Base-by-base conservation (phyloP, 2,797 vertebrate genomes). In the Platyrinchus mystaceus region DNA sequence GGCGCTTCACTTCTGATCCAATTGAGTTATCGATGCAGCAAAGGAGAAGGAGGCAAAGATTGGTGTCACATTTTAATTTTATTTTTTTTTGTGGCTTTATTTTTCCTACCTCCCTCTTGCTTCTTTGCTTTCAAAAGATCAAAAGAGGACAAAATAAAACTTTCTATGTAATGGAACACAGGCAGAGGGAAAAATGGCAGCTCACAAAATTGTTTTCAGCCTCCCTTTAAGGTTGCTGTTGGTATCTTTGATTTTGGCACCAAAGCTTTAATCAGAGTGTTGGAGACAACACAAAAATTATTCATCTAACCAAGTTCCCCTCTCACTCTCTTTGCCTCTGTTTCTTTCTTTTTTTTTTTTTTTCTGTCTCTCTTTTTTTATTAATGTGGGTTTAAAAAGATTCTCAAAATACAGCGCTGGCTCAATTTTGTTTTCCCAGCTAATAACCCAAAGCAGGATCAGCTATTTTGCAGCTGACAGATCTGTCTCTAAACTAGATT, bases 201-300 rank as follows among this genome's bases (percentile, higher is more conserved):
- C 6, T 10, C 92, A 87, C 58, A n/a, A 96, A 96, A 97, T 97
- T 97, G 88, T 97, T 97, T 95, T 95, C 97, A 97, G 96, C 90
- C 97, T 85, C 93, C 94, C 91, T 96, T 96, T 93, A 92, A 93
- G 93, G 96, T 93, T 96, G 89, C 80, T 97, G 93, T 96, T 91
- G 77, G 90, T 97, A 95, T 89, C 97, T 97, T 98, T 98, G 97
- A 97, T 97, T 98, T 90, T 96, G 92, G 79, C 84, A 93, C 94
- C 75, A 59, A 88, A 94, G 91, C 94, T 98, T 97, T 97, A 97
- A 98, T 98, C 96, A 97, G 94, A 82, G 92, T 96, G 93, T 94
- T 97, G 94, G 92, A 96, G 96, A 66, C 12, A 15, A 94, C 93
- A 94, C 87, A 94, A 86, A 93, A 97, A 95, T 95, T 96, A 96